Evolutionary conservation across 35 echinoderm and acorn worm genomes (phyloP), one percentile per base, ranked within the genome.

Genomic region (Lytechinus pictus): DNA sequence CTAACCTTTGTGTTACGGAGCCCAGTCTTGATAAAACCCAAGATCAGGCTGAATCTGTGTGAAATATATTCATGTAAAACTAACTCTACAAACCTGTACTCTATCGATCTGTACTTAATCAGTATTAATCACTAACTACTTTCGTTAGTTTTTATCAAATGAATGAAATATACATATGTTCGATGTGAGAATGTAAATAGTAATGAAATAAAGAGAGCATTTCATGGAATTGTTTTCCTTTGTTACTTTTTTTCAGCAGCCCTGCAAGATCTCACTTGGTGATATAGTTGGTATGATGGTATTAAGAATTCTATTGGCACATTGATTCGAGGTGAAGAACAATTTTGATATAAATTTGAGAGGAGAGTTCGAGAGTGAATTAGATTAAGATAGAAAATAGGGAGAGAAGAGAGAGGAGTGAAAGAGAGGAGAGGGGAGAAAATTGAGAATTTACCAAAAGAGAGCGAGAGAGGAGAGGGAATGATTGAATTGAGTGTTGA

Each of bases 151-250:
- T 79, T 24, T 24, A 79, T 79, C 19, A 79, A 79, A 79, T 79
- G 21, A 79, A 79, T 79, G 66, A 79, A 79, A 79, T 79, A 79
- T 19, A 79, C 19, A 79, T 79, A 24, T 5, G 19, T n/a, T 79
- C 66, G n/a, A 79, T 79, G 66, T 79, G 66, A 79, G n/a, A 79
- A n/a, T 79, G 66, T 79, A 79, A 79, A 79, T 79, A 79, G n/a
- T 79, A 16, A 79, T 58, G 56, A 58, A 58, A 58, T 58, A 58
- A 58, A 58, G 56, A 79, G 21, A 79, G 66, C 66, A 79, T 79
- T 79, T 24, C 66, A 79, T n/a, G 66, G 3, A 79, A 79, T 24
- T 6, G 19, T 79, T 4, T 14, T 24, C 4, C 14, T 79, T n/a
- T 5, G 19, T n/a, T 24, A 79, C 2, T 24, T 24, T 16, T 79